Evolutionary conservation across 2,797 vertebrate species (phyloP).

Genomic region (Bothrops alternatus): DNA sequence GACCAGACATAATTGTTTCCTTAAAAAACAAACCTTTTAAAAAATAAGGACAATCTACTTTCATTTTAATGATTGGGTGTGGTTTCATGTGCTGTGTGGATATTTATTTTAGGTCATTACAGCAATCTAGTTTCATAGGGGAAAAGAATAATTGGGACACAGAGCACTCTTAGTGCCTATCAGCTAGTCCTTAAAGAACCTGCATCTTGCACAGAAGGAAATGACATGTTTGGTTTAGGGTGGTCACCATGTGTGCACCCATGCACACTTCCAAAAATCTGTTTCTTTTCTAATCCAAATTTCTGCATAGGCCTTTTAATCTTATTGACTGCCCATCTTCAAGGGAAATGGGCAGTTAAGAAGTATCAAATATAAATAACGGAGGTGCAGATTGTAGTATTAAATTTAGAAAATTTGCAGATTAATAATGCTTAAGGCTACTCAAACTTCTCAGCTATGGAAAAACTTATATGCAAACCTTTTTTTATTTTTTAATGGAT

Average conservation of each 20-base stretch:
- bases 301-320: background rate
- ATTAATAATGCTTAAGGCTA: background rate
- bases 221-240: background rate
- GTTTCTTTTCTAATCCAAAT: background rate
- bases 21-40: background rate
- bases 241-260: background rate
- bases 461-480: background rate
- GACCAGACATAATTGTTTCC: background rate
- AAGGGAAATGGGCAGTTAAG: background rate
- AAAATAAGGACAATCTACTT: background rate
- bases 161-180: background rate
- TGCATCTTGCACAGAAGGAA: background rate
- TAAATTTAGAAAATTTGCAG: conserved; percentile 28
- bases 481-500: background rate
- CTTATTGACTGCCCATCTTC: background rate
- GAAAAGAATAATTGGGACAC: background rate
- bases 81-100: background rate
- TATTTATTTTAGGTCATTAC: background rate
- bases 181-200: background rate
- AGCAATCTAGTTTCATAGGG: background rate
- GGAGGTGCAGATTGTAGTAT: background rate
- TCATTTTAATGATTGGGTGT: background rate
- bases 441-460: conserved; percentile 2
- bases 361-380: background rate
- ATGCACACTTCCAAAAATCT: background rate